phyloP scores from a whole-genome alignment of 37 sponge, comb jelly and placozoan genomes.

The Corticium candelabrum region DNA sequence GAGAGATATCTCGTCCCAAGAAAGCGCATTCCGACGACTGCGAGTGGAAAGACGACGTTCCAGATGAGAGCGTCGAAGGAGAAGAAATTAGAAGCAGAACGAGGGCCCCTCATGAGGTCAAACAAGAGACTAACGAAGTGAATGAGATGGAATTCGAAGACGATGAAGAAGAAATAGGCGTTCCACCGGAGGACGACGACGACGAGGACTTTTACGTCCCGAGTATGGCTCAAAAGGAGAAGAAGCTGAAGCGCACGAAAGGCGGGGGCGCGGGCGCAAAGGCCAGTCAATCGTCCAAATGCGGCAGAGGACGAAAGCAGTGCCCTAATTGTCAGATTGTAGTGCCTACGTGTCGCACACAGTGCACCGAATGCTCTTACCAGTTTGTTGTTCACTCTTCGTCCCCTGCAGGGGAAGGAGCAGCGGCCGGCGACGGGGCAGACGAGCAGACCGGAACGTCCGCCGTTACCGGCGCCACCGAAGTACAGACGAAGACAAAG shows the following conservation, averaged over 20 bases:
- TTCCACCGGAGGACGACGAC: no score
- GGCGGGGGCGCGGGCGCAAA: background rate
- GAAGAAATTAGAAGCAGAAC: no score
- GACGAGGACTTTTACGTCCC: background rate
- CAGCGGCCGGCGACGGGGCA: background rate
- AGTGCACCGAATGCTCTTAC: background rate
- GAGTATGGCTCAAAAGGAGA: background rate
- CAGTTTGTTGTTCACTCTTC: constrained; percentile 2
- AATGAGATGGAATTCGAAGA: no score
- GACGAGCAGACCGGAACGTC: background rate
- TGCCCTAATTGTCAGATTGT: background rate
- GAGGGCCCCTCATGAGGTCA: no score
- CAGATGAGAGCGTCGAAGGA: no score
- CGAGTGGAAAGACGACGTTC: no score
- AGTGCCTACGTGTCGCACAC: background rate
- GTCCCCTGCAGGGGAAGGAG: no score
- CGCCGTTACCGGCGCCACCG: background rate
- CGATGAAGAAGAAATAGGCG: background rate
- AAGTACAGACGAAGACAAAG: background rate
- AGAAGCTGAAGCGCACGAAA: background rate
- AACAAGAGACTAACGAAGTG: no score
- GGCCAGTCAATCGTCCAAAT: background rate
- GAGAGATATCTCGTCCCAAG: no score
- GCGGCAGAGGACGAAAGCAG: background rate
- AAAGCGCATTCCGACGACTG: no score